Conservation (phyloP, 2,888 invertebrate genomes). For the Mystacides longicornis region DNA sequence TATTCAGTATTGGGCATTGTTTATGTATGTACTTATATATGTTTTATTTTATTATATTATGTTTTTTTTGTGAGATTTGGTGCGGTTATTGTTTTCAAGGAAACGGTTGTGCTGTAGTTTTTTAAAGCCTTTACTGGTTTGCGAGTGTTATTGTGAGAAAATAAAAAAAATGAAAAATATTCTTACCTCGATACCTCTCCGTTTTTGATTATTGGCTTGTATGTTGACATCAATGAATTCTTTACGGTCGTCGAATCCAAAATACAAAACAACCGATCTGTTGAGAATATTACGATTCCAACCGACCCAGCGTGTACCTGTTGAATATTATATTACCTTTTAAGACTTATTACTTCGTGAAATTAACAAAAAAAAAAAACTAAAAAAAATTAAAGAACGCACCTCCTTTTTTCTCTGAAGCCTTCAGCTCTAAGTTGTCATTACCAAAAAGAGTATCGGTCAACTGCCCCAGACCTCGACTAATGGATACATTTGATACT, state of each 20-base stretch:
- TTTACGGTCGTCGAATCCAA: constrained; percentile 71
- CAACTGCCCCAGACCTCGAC: constrained; percentile 74
- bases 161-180: not conserved
- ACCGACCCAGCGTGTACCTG: constrained; percentile 75
- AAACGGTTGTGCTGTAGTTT: too few relatives aligned
- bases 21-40: too few relatives aligned
- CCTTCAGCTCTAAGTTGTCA: constrained; percentile 37
- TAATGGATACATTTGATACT: constrained; percentile 46
- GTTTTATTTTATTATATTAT: too few relatives aligned
- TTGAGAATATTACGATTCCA: constrained; percentile 66
- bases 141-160: too few relatives aligned
- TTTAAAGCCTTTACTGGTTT: too few relatives aligned
- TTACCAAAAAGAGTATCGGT: constrained; percentile 67
- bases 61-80: too few relatives aligned
- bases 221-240: constrained; percentile 67
- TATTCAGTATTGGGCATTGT: too few relatives aligned
- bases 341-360: too few relatives aligned
- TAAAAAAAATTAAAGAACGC: too few relatives aligned
- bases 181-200: constrained; percentile 67
- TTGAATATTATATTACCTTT: constrained; percentile 25
- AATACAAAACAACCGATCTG: constrained; percentile 64
- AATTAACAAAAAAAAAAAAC: too few relatives aligned
- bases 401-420: not conserved
- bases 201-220: constrained; percentile 74
- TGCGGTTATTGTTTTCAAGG: too few relatives aligned